These are phyloP conservation scores for Formicarius rufipectus DNA, from an alignment of 2,113 vertebrate genomes.

Conservation along the genomic window DNA sequence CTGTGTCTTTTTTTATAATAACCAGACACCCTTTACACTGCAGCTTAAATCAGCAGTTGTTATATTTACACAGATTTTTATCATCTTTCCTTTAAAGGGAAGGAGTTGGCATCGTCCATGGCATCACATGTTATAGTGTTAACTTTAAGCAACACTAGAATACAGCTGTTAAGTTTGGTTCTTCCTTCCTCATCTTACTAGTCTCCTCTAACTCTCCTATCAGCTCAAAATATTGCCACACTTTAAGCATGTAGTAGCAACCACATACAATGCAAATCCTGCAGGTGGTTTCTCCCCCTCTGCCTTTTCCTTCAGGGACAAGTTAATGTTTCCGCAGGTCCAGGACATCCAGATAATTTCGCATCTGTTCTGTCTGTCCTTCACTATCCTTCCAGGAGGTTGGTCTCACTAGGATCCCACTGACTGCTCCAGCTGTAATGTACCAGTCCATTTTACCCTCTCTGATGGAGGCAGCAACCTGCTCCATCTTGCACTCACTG, in stretches of 20 bases:
- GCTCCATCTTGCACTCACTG: not conserved
- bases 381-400: rapidly evolving
- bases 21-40: not conserved
- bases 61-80: not conserved
- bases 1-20: not conserved
- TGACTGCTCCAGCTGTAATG: rapidly evolving
- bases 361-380: not conserved
- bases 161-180: not conserved
- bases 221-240: not conserved
- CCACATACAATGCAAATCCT: not conserved
- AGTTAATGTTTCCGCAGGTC: not conserved
- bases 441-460: not conserved
- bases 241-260: not conserved
- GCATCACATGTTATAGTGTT: not conserved
- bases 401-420: not conserved
- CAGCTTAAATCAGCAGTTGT: not conserved
- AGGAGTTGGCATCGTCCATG: not conserved
- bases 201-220: not conserved
- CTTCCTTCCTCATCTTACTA: not conserved
- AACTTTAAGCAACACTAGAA: not conserved
- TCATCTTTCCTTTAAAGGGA: not conserved
- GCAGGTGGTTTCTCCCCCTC: not conserved
- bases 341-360: not conserved
- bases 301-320: not conserved
- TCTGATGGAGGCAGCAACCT: not conserved